phyloP scores from a whole-genome alignment of 2,797 vertebrate species.

The Echiichthys vipera region DNA sequence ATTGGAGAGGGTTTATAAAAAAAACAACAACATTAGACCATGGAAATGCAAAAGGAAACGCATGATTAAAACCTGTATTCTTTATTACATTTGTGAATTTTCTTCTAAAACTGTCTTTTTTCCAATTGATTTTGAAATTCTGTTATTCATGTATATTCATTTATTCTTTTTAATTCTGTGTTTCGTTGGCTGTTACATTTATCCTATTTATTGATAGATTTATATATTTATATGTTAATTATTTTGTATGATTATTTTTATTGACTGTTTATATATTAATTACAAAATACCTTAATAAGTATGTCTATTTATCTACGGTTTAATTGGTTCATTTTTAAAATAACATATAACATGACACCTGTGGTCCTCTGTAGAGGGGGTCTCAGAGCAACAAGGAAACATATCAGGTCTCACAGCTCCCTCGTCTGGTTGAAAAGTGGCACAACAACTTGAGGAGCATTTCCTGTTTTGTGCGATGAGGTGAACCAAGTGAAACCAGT shows the following conservation, averaged over 20 bases:
- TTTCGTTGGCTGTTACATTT: background rate
- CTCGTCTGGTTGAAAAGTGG: constrained; percentile 47
- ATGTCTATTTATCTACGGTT: background rate
- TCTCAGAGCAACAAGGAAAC: background rate
- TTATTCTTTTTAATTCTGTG: background rate
- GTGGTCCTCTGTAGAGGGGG: background rate
- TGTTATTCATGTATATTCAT: background rate
- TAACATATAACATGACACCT: background rate
- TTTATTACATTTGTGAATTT: background rate
- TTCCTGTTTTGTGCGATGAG: constrained; percentile 16
- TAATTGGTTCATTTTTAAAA: background rate
- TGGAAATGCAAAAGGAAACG: background rate
- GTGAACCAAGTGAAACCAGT: constrained; percentile 48
- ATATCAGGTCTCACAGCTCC: constrained; percentile 39
- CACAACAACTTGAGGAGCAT: background rate
- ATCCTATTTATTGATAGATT: background rate
- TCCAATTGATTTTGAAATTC: background rate
- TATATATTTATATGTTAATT: background rate
- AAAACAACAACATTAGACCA: background rate
- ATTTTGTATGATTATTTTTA: background rate
- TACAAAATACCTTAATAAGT: background rate
- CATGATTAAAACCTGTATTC: background rate
- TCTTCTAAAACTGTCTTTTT: background rate
- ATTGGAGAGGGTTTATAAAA: background rate
- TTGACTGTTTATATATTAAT: background rate